Conservation (phyloP, 1,140 invertebrate species). For the Magallana gigas region DNA sequence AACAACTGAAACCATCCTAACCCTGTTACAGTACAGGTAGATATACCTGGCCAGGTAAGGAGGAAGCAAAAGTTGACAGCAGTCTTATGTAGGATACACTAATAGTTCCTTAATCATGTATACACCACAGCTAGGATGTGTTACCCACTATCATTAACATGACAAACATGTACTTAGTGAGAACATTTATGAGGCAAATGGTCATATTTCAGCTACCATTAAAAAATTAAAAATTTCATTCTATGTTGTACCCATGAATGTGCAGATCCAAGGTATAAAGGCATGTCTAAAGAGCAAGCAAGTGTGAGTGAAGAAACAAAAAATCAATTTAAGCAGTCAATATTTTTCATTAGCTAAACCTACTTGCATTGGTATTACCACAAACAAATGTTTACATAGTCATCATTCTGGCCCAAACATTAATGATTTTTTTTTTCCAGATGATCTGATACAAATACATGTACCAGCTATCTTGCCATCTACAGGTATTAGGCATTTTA, state of each 20-base stretch:
- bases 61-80: slow-evolving; percentile 4
- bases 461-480: too few species aligned
- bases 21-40: background rate
- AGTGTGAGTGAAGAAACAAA: background rate
- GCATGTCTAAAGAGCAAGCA: background rate
- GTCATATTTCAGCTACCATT: background rate
- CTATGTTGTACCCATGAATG: too few species aligned
- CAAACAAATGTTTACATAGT: background rate
- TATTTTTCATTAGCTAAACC: background rate
- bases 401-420: background rate
- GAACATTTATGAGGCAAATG: background rate
- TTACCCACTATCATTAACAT: background rate
- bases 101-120: background rate
- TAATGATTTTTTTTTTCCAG: too few species aligned
- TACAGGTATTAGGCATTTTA: too few species aligned
- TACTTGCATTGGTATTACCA: background rate
- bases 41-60: background rate
- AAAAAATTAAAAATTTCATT: too few species aligned
- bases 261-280: too few species aligned
- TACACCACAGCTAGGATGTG: background rate
- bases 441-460: too few species aligned
- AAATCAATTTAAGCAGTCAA: slow-evolving; percentile 22
- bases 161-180: background rate
- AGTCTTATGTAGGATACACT: background rate
- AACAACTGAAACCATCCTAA: background rate